A percentile compares a stretch with the other conserved stretches of the same genome.
phyloP scores from a whole-genome alignment of 2,888 invertebrate genomes.

The Ptilodon capucinus region DNA sequence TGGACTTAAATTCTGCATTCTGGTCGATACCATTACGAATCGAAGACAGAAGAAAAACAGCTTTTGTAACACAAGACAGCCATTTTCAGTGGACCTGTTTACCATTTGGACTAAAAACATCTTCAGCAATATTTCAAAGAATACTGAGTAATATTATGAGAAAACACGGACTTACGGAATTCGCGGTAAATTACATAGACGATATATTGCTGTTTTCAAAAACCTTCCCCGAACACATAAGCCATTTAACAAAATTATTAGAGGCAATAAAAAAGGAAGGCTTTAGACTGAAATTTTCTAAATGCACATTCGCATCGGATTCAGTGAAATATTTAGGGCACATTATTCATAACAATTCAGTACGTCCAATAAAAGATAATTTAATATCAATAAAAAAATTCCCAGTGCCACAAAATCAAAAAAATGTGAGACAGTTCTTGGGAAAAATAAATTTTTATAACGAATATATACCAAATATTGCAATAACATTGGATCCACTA shows the following conservation, averaged over 20 bases:
- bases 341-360: slow-evolving; percentile 25
- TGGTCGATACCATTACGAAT: slow-evolving; percentile 50
- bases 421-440: slow-evolving; percentile 25
- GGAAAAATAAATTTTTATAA: slow-evolving; percentile 30
- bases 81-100: slow-evolving; percentile 44
- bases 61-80: slow-evolving; percentile 34
- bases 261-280: slow-evolving; percentile 3
- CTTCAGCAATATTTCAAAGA: slow-evolving; percentile 51
- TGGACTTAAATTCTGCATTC: slow-evolving; percentile 54
- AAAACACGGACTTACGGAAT: neutral
- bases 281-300: slow-evolving; percentile 6
- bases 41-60: slow-evolving; percentile 45
- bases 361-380: slow-evolving; percentile 19
- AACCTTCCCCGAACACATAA: neutral
- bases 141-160: slow-evolving; percentile 33
- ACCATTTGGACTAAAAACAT: slow-evolving; percentile 51
- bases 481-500: slow-evolving; percentile 13
- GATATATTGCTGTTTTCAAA: slow-evolving; percentile 3
- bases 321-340: slow-evolving; percentile 26
- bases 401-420: slow-evolving; percentile 14
- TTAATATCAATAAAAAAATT: slow-evolving; percentile 29
- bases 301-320: slow-evolving; percentile 22
- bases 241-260: slow-evolving; percentile 1
- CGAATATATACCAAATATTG: slow-evolving; percentile 21
- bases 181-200: neutral